Conservation (phyloP, 2,888 invertebrate species). For the Hanleya hanleyi region DNA sequence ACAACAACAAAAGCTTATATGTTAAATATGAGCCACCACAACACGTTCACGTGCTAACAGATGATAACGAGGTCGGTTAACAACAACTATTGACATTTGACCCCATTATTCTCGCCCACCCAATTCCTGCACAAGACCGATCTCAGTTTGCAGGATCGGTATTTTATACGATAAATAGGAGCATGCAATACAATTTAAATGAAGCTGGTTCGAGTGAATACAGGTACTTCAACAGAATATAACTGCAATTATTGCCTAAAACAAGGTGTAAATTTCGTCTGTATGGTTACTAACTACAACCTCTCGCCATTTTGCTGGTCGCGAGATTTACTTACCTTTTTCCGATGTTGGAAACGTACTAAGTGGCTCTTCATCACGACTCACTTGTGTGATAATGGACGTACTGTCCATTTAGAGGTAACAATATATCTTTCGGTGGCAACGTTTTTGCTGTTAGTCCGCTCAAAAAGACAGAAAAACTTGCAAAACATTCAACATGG, state of each 20-base stretch:
- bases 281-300: not conserved
- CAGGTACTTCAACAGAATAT: no score
- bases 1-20: no score
- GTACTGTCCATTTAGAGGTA: constrained; percentile 85
- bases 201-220: not conserved
- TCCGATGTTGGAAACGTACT: constrained; percentile 89
- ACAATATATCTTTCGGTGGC: constrained; percentile 43
- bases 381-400: constrained; percentile 99
- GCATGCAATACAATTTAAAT: not conserved
- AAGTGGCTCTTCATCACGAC: constrained; percentile 97
- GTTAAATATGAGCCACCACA: no score
- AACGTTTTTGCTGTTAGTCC: constrained; percentile 48
- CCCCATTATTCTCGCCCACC: not conserved
- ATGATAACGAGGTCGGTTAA: no score
- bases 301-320: constrained; percentile 19
- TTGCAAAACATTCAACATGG: constrained; percentile 48
- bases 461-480: constrained; percentile 38
- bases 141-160: not conserved
- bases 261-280: not conserved
- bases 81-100: not conserved
- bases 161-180: not conserved
- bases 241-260: no score
- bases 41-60: no score
- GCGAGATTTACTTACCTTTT: constrained; percentile 83
- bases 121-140: not conserved